Evolutionary conservation across 2,888 invertebrate species (phyloP).

Genomic region (Tipula unca): DNA sequence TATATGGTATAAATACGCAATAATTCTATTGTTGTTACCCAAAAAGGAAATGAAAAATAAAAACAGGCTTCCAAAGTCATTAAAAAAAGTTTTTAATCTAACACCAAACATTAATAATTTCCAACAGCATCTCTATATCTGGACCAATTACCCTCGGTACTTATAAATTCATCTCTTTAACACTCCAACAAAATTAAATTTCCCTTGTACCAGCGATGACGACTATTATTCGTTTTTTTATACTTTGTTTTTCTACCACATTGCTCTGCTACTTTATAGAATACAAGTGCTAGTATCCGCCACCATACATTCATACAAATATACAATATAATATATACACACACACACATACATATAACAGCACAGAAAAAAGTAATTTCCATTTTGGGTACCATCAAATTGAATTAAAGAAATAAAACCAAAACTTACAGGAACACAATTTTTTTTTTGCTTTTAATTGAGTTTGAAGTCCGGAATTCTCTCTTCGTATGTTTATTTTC

Average conservation of each 20-base stretch:
- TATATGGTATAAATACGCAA: background rate
- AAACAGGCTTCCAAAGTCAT: background rate
- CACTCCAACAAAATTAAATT: background rate
- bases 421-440: background rate
- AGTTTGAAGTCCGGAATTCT: background rate
- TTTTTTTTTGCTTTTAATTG: background rate
- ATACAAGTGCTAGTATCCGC: background rate
- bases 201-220: background rate
- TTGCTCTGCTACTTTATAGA: background rate
- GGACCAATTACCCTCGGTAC: background rate
- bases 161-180: background rate
- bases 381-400: background rate
- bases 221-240: background rate
- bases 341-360: background rate
- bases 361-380: background rate
- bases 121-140: background rate
- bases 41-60: background rate
- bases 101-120: background rate
- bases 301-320: background rate
- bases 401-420: constrained; percentile 14
- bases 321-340: too few relatives aligned
- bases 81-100: constrained; percentile 1
- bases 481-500: background rate
- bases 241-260: too few relatives aligned
- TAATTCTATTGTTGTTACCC: background rate